Evolutionary conservation across 2,113 vertebrate genomes (phyloP), one percentile per base, ranked within the genome.

Genomic region (Scortum barcoo): DNA sequence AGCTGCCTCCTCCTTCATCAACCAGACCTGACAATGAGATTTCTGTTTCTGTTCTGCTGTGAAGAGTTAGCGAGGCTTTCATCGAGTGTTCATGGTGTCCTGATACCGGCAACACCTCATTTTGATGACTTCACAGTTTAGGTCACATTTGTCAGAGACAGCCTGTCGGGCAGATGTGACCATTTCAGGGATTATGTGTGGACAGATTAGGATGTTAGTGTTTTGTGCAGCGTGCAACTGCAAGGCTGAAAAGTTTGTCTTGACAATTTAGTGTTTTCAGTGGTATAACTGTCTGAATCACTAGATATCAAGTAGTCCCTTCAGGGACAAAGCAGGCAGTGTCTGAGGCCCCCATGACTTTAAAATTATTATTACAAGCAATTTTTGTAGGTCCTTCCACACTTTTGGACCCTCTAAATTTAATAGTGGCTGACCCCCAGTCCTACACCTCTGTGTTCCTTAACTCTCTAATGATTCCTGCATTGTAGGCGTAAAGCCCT

Each of bases 181-280:
- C 69, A 22, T 75, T 57, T 72, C 33, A 12, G 40, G 40, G 54
- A 78, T 79, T 76, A 50, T 60, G 78, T 44, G 54, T 57, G 48
- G 44, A 72, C 75, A 66, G 61, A 85, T 72, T 66, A 61, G 22
- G 46, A 62, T 28, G 24, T 75, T 68, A 44, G 40, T 76, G 46
- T 28, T 74, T 65, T 76, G 60, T 54, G 51, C 71, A 26, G 51
- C 44, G 28, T 63, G 28, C 22, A 56, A 40, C 51, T 63, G 33
- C 28, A 44, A 72, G 70, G 42, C 40, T 71, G 38, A 81, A 28
- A 83, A 60, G 70, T 88, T 69, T 82, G 68, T 72, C 71, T 75
- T 80, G 44, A 66, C 61, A 78, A 68, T 68, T 74, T 36, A 40
- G 65, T 44, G 68, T 75, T 80, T 84, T 80, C 19, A 70, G 76